Evolutionary conservation across 2,888 invertebrate species (phyloP), one percentile per base, ranked within the genome.

Genomic region (Noctua comes): DNA sequence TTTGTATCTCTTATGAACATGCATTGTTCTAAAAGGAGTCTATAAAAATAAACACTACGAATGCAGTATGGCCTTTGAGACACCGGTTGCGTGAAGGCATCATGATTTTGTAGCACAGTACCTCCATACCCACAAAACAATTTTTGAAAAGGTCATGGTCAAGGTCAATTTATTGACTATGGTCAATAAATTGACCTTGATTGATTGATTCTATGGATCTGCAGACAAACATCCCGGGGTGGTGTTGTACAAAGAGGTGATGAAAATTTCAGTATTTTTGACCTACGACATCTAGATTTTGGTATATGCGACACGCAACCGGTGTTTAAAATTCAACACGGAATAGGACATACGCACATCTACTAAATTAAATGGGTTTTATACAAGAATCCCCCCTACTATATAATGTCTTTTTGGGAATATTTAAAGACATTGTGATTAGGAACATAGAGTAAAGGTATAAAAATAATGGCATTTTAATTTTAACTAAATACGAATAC

Each of bases 361-460:
- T 68, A 76, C 46, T 27, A 68, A 54, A 64, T 54, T 11, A 71
- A 18, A 71, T 31, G 59, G 46, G 59, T 66, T 68, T 72, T 59
- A 27, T 64, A 77, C 71, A 43, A 57, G 21, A 64, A 79, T 46
- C 24, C 57, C n/a, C n/a, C n/a, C 36, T 75, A 65, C 43, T 43
- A 73, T 74, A 57, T 68, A 68, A 79, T 69, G 72, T 83, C 31
- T 83, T 83, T 79, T 82, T 79, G 57, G 64, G 69, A 83, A 72
- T 43, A 83, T 79, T 68, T n/a, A 51, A 82, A 79, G 43, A 72
- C 59, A 69, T 73, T 71, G 48, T 64, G 59, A 78, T 68, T 73
- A 83, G 83, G 83, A 83, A 83, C 83, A 73, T 65, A 62, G 46
- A 73, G 46, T 43, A 24, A 54, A 76, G 40, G 57, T 82, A 82